These are phyloP conservation scores for Caenorhabditis panamensis DNA, from an alignment of 2,888 invertebrate genomes.

Conservation along the genomic window DNA sequence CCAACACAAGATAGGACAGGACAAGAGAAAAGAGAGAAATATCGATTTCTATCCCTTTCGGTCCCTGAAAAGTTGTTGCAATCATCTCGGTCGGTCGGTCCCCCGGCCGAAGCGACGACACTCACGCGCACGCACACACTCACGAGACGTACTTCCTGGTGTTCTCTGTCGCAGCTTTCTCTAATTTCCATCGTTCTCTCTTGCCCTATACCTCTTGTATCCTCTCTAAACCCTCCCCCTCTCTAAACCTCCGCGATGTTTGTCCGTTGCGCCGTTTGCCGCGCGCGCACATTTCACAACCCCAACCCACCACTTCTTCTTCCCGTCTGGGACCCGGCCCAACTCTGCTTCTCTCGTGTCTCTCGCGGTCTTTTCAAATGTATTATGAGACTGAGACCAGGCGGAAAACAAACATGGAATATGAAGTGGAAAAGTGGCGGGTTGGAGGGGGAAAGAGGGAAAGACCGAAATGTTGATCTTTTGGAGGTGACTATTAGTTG, in stretches of 20 bases:
- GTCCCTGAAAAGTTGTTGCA: slow-evolving; percentile 4
- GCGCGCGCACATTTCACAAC: neutral
- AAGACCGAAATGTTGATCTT: too few species aligned
- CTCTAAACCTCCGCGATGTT: neutral
- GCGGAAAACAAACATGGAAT: neutral
- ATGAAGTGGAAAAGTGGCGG: too few species aligned
- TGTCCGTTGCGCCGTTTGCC: neutral
- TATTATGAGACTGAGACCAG: too few species aligned
- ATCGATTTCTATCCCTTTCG: neutral
- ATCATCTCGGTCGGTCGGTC: neutral
- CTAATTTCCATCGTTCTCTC: too few species aligned
- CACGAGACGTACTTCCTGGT: neutral
- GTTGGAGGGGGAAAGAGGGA: too few species aligned
- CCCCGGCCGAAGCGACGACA: neutral
- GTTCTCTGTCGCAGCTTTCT: neutral
- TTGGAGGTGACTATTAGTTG: too few species aligned
- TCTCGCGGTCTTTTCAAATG: too few species aligned
- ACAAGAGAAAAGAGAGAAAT: neutral
- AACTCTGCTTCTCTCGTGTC: slow-evolving; percentile 7
- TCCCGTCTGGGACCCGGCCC: neutral
- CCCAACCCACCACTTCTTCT: neutral
- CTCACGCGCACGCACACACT: slow-evolving; percentile 5
- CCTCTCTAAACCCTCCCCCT: neutral
- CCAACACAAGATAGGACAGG: neutral
- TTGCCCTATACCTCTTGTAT: neutral